Conservation (phyloP, 2,888 invertebrate species). For the Rhodophaea formosa region DNA sequence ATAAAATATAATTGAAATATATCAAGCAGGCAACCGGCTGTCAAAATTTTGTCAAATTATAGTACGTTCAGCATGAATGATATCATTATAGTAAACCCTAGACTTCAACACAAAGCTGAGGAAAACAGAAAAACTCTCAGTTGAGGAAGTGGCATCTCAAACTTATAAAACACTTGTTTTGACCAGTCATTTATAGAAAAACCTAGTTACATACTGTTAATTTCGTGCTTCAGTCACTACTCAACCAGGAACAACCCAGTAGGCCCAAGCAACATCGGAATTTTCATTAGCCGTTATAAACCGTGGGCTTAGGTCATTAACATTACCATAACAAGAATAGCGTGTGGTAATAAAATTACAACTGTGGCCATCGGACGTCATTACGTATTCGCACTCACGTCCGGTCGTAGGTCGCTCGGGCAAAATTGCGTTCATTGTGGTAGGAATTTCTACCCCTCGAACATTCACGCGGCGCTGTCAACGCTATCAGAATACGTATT, state of each 20-base stretch:
- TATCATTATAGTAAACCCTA: too few species aligned
- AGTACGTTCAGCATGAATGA: too few species aligned
- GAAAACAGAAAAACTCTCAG: too few species aligned
- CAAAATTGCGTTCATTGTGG: constrained; percentile 17
- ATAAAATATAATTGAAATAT: too few species aligned
- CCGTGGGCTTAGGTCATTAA: constrained; percentile 39
- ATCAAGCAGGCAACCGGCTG: too few species aligned
- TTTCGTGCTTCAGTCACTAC: too few species aligned
- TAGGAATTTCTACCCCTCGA: constrained; percentile 4
- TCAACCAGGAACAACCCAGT: neutral
- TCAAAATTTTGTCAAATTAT: too few species aligned
- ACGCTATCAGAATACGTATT: constrained; percentile 8
- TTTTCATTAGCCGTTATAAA: constrained; percentile 29
- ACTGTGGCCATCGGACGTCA: constrained; percentile 56
- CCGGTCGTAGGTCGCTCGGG: constrained; percentile 28
- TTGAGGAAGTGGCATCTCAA: too few species aligned
- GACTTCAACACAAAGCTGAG: too few species aligned
- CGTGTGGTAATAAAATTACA: constrained; percentile 63
- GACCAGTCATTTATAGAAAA: too few species aligned
- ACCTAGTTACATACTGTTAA: too few species aligned
- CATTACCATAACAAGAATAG: constrained; percentile 61
- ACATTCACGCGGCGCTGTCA: neutral
- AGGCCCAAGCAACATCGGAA: neutral
- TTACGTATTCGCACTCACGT: constrained; percentile 63
- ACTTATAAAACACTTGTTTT: too few species aligned